A percentile compares a stretch with the other conserved stretches of the same genome.
phyloP scores from a whole-genome alignment of 2,888 invertebrate species.

The Andrena chrysosceles region DNA sequence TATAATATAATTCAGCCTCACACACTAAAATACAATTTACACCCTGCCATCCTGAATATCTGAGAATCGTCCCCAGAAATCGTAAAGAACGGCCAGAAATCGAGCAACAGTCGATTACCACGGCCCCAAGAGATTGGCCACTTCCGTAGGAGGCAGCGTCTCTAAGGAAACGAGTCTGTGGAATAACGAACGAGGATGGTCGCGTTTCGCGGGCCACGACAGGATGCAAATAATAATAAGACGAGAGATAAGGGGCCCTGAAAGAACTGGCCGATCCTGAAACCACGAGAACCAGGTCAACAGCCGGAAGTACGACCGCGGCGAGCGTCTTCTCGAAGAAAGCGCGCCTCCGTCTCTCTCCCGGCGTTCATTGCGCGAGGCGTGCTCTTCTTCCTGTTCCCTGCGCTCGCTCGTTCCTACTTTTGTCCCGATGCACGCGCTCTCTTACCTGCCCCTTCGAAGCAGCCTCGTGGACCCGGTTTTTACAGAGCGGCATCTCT shows the following conservation, averaged over 20 bases:
- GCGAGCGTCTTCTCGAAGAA: constrained; percentile 54
- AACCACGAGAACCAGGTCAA: constrained; percentile 73
- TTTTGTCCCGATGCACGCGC: constrained; percentile 31
- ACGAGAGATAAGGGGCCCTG: constrained; percentile 50
- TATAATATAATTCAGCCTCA: not conserved
- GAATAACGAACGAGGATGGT: constrained; percentile 12
- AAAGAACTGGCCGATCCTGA: constrained; percentile 67
- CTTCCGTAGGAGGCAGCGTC: constrained; percentile 27
- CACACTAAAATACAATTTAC: too few relatives aligned
- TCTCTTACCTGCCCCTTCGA: not conserved
- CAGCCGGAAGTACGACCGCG: constrained; percentile 70
- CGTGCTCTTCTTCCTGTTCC: constrained; percentile 39
- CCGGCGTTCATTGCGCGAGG: not conserved
- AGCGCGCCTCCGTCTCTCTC: constrained; percentile 19
- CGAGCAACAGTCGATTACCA: not conserved
- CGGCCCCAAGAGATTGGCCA: not conserved
- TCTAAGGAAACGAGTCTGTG: constrained; percentile 11
- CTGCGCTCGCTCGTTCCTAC: constrained; percentile 25
- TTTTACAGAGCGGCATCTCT: not conserved
- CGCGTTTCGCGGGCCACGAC: constrained; percentile 28
- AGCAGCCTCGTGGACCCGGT: not conserved
- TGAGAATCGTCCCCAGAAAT: too few relatives aligned
- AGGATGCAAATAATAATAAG: constrained; percentile 66
- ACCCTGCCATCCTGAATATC: too few relatives aligned
- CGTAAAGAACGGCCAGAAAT: not conserved